Evolutionary conservation across 2,888 invertebrate genomes (phyloP).

Genomic region (Erebia aethiops): DNA sequence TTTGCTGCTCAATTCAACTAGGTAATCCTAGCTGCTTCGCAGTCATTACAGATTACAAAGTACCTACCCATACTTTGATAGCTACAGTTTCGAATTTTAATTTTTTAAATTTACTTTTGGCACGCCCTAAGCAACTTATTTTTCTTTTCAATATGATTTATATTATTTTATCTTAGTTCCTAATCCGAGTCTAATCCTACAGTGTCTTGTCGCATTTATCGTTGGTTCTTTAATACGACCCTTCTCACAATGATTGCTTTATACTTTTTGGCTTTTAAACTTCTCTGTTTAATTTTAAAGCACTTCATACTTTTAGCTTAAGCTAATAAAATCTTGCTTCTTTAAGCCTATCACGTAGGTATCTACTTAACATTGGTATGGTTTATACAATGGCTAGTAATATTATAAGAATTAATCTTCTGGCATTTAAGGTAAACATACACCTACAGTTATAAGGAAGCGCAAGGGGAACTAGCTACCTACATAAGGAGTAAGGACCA

Average conservation of each 20-base stretch:
- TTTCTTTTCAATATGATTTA: no score
- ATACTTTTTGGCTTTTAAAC: background rate
- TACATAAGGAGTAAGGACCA: slow-evolving; percentile 6
- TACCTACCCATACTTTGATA: no score
- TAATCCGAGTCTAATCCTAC: slow-evolving; percentile 1
- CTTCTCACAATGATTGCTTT: slow-evolving; percentile 7
- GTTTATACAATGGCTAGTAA: background rate
- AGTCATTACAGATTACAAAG: background rate
- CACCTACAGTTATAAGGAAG: background rate
- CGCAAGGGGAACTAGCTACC: slow-evolving; percentile 3
- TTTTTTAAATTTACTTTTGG: background rate
- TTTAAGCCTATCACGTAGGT: background rate
- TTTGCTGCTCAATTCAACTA: background rate
- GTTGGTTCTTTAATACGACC: slow-evolving; percentile 8
- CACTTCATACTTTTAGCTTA: background rate
- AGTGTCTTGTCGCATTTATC: background rate
- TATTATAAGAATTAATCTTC: background rate
- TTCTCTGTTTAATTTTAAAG: background rate
- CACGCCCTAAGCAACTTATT: no score
- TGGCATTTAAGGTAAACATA: background rate
- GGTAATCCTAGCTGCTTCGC: background rate
- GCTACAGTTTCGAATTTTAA: no score
- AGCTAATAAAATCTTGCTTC: background rate
- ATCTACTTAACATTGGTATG: no score
- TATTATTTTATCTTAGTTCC: background rate